phyloP scores from a whole-genome alignment of 2,888 invertebrate genomes.

The Meghimatium bilineatum region DNA sequence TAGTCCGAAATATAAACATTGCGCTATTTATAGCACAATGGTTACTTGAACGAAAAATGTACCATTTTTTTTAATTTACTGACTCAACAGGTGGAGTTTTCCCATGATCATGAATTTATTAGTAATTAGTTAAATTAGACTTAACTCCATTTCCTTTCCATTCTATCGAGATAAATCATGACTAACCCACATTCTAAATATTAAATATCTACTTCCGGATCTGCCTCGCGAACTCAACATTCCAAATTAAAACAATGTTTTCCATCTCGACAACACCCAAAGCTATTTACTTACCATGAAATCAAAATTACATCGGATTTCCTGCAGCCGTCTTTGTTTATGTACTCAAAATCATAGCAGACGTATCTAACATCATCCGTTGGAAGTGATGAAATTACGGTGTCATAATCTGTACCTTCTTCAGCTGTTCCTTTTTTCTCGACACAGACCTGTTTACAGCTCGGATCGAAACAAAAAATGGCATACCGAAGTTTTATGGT shows the following conservation, averaged over 20 bases:
- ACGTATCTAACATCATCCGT: constrained; percentile 43
- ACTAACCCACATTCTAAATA: constrained; percentile 8
- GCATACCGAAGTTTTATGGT: constrained; percentile 11
- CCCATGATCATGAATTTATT: too few relatives aligned
- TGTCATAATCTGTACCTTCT: constrained; percentile 21
- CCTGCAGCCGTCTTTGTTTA: constrained; percentile 38
- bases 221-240: not conserved
- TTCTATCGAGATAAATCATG: not conserved
- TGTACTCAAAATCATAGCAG: constrained; percentile 39
- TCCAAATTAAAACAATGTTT: not conserved
- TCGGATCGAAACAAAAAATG: constrained; percentile 33
- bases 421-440: not conserved
- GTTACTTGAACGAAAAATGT: too few relatives aligned
- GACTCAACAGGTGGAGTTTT: too few relatives aligned
- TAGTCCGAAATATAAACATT: too few relatives aligned
- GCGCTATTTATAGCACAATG: too few relatives aligned
- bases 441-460: constrained; percentile 14
- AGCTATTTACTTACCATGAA: constrained; percentile 38
- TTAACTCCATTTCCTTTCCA: too few relatives aligned
- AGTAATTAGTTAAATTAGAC: too few relatives aligned
- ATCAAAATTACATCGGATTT: constrained; percentile 34
- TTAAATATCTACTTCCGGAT: constrained; percentile 36
- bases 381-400: constrained; percentile 33
- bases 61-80: too few relatives aligned
- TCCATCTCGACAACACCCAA: not conserved